Conservation (phyloP, 1,140 invertebrate genomes). For the Drosophila orena region DNA sequence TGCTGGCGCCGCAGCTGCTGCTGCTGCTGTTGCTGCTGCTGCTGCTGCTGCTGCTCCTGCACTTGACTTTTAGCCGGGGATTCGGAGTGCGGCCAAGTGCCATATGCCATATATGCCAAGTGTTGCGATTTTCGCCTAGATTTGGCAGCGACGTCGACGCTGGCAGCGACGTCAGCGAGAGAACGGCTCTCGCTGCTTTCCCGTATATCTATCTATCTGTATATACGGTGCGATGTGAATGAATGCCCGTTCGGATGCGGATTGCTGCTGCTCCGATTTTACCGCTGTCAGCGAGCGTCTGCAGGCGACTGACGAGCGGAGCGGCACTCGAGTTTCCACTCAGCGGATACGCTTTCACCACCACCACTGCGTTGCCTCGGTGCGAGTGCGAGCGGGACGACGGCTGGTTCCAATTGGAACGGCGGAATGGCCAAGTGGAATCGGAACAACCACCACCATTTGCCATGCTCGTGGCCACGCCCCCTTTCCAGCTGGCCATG, state of each 20-base stretch:
- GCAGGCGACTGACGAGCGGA: constrained; percentile 54
- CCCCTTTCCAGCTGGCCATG: constrained; percentile 68
- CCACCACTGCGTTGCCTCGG: not conserved
- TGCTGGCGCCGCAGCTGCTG: constrained; percentile 19
- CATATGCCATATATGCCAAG: constrained; percentile 19
- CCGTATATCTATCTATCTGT: not conserved
- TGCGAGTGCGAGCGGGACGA: constrained; percentile 50
- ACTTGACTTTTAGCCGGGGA: constrained; percentile 33
- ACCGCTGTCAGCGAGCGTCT: constrained; percentile 52
- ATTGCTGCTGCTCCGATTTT: constrained; percentile 32
- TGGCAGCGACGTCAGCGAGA: constrained; percentile 23
- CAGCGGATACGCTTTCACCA: constrained; percentile 34
- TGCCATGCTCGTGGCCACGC: constrained; percentile 47
- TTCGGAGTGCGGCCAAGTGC: constrained; percentile 27
- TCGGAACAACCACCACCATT: constrained; percentile 63
- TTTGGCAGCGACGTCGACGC: constrained; percentile 56
- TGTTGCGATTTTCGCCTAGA: constrained; percentile 77
- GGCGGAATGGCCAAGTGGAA: constrained; percentile 39
- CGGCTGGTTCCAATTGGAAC: constrained; percentile 69
- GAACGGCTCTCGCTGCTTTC: constrained; percentile 32
- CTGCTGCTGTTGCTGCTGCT: constrained; percentile 1
- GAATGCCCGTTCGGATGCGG: constrained; percentile 20
- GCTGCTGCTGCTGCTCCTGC: constrained; percentile 17
- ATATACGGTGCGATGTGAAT: not conserved
- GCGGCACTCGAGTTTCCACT: constrained; percentile 29